Base-by-base conservation (phyloP, 2,888 invertebrate species). In the Cheilosia variabilis region DNA sequence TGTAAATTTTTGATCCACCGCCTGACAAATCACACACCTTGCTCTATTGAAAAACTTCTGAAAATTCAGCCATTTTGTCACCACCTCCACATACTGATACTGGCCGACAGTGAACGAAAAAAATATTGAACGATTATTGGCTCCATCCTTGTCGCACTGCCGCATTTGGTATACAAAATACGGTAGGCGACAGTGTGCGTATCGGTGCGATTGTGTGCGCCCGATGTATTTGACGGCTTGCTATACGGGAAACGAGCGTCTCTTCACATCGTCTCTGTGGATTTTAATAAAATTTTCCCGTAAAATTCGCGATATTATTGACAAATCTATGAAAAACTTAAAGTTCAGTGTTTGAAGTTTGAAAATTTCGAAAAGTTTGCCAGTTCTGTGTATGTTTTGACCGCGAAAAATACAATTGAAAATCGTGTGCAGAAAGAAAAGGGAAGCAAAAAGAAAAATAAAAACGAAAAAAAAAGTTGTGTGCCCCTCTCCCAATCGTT, bases 201-300 rank as follows among this genome's bases (percentile, higher is more conserved):
- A 58, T 68, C 60, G 55, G n/a, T 84, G 71, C 63, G 60, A 60
- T 55, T 41, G 76, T 81, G 65, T 84, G 87, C 87, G 79, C 78
- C 31, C 31, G 75, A 89, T 91, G 90, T 91, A 91, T 91, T 91
- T 91, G 91, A 89, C 89, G 90, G 91, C 89, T 90, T 90, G 90
- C 89, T 89, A 90, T 73, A 88, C 88, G 90, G 90, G 89, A 90
- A 91, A 91, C 91, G 91, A 91, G 92, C 92, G 91, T 91, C 91
- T 91, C 87, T 89, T 90, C 89, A 90, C 88, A 88, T 89, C 89
- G 89, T 90, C 90, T 91, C 90, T 90, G 89, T 87, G 88, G 90
- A 89, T 91, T 91, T 90, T 89, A 90, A 88, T 87, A 88, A 89
- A 90, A 89, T 89, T 89, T 88, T 88, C 87, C 89, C 89, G 90